Evolutionary conservation across 2,113 vertebrate species (phyloP), one percentile per base, ranked within the genome.

Genomic region (Ammodytes dubius): DNA sequence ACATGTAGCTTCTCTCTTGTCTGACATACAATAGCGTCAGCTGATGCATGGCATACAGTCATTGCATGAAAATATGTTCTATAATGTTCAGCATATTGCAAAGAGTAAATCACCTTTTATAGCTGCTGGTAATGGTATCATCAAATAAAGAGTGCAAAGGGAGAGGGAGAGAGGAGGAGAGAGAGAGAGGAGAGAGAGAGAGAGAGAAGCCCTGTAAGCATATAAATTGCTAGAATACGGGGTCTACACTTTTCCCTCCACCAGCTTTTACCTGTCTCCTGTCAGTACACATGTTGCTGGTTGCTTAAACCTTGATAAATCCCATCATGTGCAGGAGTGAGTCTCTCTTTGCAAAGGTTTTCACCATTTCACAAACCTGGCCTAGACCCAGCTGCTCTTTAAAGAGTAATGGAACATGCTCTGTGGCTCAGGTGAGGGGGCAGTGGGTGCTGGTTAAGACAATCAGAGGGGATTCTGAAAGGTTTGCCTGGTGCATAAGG

Each of bases 341-440:
- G 42, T 69, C 39, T 67, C 35, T 53, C 57, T 77, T 68, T 15
- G 35, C 49, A 74, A 74, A 79, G 58, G 52, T 56, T 42, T 58
- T 80, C 59, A 77, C 53, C 72, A 79, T 87, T 88, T 77, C 89
- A 88, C 58, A 78, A 64, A 4, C 6, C 73, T 85, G 73, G 89
- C 77, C 77, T 87, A 71, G 77, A 81, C 88, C 79, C 45, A 43
- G 74, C 59, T 65, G 75, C 60, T 83, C 63, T 91, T 85, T 91
- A 85, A 90, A 88, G 77, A 80, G 81, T 70, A 76, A 77, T 43
- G 49, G 42, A 19, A 54, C 13, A 12, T 8, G n/a, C 19, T 72
- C 43, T 42, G 47, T 68, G 15, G 58, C 72, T 81, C 50, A 69
- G 77, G 70, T 85, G 71, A 84, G 37, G 70, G 57, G 59, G 14